Evolutionary conservation across 2,113 vertebrate genomes (phyloP).

Genomic region (Rousettus leschenaultii): DNA sequence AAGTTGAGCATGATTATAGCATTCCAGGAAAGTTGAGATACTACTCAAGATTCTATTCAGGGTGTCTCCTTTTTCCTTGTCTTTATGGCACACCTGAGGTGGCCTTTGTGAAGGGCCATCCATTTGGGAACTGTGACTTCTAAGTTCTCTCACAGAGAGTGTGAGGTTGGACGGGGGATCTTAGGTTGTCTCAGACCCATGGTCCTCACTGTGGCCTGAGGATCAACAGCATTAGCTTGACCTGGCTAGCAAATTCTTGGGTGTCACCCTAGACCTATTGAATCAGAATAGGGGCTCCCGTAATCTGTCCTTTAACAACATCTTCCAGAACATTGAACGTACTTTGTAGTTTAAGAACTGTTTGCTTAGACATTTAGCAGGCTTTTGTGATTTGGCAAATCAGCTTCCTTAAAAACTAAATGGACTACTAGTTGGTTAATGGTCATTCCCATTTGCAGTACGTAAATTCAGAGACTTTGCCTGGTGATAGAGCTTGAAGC

Average conservation of each 20-base stretch:
- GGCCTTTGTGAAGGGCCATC: background rate
- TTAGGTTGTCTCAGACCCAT: background rate
- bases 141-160: background rate
- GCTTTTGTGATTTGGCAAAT: background rate
- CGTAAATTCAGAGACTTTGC: background rate
- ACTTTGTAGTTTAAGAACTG: background rate
- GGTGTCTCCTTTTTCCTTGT: background rate
- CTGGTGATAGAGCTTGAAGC: background rate
- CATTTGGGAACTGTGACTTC: background rate
- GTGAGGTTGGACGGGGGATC: too few species aligned
- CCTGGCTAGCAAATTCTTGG: background rate
- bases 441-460: background rate
- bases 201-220: background rate
- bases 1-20: background rate
- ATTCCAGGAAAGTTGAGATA: background rate
- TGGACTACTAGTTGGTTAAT: too few species aligned
- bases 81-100: background rate
- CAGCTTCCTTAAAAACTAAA: background rate
- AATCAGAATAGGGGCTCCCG: background rate
- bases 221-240: background rate
- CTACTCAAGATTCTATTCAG: background rate
- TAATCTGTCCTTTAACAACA: background rate
- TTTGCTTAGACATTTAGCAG: background rate
- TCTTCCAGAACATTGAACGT: background rate
- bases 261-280: background rate